These are phyloP conservation scores for Redunca redunca DNA, from an alignment of 2,113 vertebrate genomes.

Conservation along the genomic window DNA sequence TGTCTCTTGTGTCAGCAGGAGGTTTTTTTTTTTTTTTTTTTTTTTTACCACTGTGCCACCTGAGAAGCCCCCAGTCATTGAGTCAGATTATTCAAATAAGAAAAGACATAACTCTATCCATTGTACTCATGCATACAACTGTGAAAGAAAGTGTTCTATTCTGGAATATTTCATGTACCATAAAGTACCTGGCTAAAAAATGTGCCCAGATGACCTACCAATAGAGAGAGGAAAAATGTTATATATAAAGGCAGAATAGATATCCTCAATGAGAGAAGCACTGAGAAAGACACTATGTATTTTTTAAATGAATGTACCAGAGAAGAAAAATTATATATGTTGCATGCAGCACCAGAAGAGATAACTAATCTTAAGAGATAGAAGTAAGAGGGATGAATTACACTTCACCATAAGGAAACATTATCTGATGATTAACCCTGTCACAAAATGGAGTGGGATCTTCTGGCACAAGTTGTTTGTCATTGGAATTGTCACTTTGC, in stretches of 20 bases:
- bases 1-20: neutral
- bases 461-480: neutral
- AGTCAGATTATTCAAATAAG: neutral
- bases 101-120: neutral
- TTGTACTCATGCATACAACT: neutral
- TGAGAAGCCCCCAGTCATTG: neutral
- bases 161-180: neutral
- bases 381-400: neutral
- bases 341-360: neutral
- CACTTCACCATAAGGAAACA: neutral
- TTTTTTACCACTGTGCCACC: neutral
- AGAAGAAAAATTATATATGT: neutral
- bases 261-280: neutral
- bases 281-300: neutral
- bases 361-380: neutral
- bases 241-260: neutral
- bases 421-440: neutral
- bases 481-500: neutral
- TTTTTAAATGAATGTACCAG: neutral
- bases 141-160: neutral
- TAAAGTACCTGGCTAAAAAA: neutral
- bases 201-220: neutral
- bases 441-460: neutral
- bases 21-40: neutral
- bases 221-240: neutral